phyloP scores from a whole-genome alignment of 2,113 vertebrate species.

The Nasalis larvatus region DNA sequence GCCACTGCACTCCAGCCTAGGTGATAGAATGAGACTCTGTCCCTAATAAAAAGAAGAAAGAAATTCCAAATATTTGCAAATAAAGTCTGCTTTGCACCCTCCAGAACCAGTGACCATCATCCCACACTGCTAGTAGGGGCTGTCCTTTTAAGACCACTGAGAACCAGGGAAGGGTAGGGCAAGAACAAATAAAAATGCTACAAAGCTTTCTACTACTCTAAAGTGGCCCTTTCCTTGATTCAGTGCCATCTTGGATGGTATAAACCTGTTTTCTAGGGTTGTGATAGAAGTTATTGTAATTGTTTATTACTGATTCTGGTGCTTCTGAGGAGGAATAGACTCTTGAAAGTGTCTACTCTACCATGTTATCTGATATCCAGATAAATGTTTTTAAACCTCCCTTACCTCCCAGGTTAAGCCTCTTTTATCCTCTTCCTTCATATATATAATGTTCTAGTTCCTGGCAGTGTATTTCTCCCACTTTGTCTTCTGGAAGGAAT shows the following conservation, averaged over 20 bases:
- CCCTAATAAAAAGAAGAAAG: too few species aligned
- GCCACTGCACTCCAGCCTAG: too few species aligned
- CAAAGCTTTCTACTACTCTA: background rate
- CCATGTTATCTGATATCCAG: background rate
- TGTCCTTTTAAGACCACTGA: too few species aligned
- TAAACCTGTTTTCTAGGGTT: background rate
- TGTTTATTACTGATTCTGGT: background rate
- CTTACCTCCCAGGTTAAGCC: background rate
- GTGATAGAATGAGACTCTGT: too few species aligned
- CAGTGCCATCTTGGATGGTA: background rate
- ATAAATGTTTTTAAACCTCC: background rate
- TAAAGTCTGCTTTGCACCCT: background rate
- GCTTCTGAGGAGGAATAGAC: background rate
- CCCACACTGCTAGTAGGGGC: accelerated
- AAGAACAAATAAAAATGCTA: background rate
- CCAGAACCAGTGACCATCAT: background rate
- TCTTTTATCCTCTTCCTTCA: background rate
- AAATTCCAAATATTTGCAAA: background rate
- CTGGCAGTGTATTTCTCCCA: background rate
- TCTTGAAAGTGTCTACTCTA: background rate
- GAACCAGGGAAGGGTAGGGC: background rate
- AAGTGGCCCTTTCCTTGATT: background rate
- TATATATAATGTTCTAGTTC: background rate
- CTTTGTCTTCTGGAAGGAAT: background rate
- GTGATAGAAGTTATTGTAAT: background rate